Evolutionary conservation across 2,113 vertebrate species (phyloP).

Genomic region (Pseudorectes ferrugineus): DNA sequence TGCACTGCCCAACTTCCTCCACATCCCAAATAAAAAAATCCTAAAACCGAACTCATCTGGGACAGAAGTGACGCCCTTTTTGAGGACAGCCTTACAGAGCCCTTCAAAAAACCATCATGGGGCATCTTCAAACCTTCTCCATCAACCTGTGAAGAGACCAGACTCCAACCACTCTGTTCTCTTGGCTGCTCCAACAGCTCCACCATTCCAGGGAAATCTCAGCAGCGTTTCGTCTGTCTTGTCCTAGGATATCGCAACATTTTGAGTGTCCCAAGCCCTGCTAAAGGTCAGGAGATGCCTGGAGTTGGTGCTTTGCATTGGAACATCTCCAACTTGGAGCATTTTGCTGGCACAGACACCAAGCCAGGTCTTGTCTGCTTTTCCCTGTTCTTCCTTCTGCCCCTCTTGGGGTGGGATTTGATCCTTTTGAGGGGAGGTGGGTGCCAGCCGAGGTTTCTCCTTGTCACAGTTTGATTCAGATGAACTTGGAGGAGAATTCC

Average conservation of each 20-base stretch:
- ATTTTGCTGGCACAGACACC: not conserved
- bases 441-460: slow-evolving; percentile 5
- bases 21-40: not conserved
- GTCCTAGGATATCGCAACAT: not conserved
- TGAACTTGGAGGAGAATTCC: slow-evolving; percentile 22
- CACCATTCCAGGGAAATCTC: not conserved
- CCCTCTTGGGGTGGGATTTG: not conserved
- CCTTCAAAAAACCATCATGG: not conserved
- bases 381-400: not conserved
- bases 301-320: not conserved
- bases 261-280: not conserved
- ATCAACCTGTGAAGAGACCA: not conserved
- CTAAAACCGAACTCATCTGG: not conserved
- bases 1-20: not conserved
- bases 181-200: not conserved
- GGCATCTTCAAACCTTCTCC: not conserved
- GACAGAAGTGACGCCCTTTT: not conserved
- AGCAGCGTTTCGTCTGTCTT: not conserved
- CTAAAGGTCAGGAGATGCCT: not conserved
- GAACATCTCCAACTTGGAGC: not conserved
- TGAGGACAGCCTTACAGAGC: fast-evolving
- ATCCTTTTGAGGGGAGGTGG: not conserved
- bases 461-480: not conserved
- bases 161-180: not conserved
- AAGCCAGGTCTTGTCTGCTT: not conserved